Percentiles rank a stretch among this genome's conserved stretches.
phyloP scores from a whole-genome alignment of 2,797 vertebrate species.

The Lacerta agilis region DNA sequence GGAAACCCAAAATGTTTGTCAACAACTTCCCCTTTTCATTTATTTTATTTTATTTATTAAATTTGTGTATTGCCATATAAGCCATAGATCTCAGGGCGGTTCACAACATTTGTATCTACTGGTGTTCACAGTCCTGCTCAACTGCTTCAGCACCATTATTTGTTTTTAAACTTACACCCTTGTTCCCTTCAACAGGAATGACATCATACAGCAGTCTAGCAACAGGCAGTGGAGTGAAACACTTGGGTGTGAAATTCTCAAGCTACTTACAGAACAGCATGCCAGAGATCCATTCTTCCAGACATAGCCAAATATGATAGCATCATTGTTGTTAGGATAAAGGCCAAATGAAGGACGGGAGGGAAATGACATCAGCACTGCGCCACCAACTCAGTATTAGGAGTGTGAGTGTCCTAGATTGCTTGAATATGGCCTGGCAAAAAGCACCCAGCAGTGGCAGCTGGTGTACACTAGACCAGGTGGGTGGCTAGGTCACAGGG shows the following conservation, averaged over 20 bases:
- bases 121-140: background rate
- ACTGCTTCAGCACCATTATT: background rate
- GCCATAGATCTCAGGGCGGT: too few species aligned
- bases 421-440: too few species aligned
- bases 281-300: too few species aligned
- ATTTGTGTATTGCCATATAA: too few species aligned
- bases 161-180: background rate
- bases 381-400: too few species aligned
- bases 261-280: too few species aligned
- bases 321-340: background rate
- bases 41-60: too few species aligned
- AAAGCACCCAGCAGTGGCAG: too few species aligned
- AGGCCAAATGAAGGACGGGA: background rate
- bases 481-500: too few species aligned
- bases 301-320: too few species aligned
- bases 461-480: too few species aligned
- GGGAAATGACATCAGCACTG: background rate
- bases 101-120: background rate
- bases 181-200: background rate
- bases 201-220: background rate
- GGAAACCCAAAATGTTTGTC: background rate
- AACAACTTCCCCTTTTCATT: background rate
- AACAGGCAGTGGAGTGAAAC: background rate
- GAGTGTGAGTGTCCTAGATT: too few species aligned
- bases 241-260: background rate